Conservation (phyloP, 1,140 invertebrate genomes). For the Sminthurinus signatus region DNA sequence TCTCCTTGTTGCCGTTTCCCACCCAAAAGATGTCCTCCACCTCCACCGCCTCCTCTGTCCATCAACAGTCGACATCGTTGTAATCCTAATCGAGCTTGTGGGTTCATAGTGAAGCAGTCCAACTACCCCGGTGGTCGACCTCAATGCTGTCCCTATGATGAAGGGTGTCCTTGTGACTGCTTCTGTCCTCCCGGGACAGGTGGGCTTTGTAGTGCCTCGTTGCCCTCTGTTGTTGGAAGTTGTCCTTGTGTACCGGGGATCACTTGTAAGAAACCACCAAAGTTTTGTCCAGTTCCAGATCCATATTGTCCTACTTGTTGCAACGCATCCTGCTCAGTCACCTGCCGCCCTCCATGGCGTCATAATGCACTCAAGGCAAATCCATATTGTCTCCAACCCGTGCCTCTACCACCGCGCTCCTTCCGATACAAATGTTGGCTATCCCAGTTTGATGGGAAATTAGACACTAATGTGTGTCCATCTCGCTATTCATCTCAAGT, state of each 20-base stretch:
- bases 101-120: constrained; percentile 1
- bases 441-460: background rate
- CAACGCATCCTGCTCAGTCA: background rate
- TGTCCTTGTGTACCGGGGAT: background rate
- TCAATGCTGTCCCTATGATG: constrained; percentile 1
- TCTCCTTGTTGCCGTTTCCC: constrained; percentile 3
- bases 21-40: constrained; percentile 3
- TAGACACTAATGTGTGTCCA: background rate
- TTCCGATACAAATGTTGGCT: constrained; percentile 5
- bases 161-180: background rate
- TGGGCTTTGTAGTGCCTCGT: background rate
- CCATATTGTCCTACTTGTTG: background rate
- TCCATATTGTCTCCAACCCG: background rate
- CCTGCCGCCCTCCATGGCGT: background rate
- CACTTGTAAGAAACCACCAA: background rate
- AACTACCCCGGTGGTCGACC: background rate
- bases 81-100: constrained; percentile 1
- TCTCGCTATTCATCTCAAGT: background rate
- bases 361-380: background rate
- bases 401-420: background rate
- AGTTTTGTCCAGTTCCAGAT: background rate
- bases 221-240: background rate
- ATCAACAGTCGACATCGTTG: background rate
- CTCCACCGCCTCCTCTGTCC: background rate
- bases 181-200: background rate